These are phyloP conservation scores for Eptesicus fuscus DNA, from an alignment of 2,113 vertebrate species.

Conservation along the genomic window DNA sequence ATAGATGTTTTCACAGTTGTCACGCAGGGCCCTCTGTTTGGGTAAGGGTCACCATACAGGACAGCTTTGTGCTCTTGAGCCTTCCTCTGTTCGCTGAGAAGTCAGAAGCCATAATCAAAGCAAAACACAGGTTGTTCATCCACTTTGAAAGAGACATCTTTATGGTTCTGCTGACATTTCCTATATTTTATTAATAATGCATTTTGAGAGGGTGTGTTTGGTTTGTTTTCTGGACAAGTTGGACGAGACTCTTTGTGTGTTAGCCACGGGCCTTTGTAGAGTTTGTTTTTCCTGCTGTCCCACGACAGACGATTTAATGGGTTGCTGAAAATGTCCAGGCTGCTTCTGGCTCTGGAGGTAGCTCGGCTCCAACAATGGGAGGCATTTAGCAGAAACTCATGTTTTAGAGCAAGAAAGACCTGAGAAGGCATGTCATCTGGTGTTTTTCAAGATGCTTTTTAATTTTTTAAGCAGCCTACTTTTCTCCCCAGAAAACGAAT, in stretches of 20 bases:
- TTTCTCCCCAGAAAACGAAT: neutral
- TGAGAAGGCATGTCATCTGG: constrained; percentile 38
- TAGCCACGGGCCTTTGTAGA: neutral
- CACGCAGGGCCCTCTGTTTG: constrained; percentile 37
- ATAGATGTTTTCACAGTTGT: constrained; percentile 77
- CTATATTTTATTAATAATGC: neutral
- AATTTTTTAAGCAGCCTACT: constrained; percentile 39
- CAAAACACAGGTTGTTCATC: neutral
- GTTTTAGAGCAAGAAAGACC: constrained; percentile 12
- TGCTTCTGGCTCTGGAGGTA: constrained; percentile 12
- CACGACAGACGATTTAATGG: constrained; percentile 39
- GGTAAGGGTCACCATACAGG: neutral
- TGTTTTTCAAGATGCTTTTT: constrained; percentile 58
- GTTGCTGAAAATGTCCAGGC: constrained; percentile 55
- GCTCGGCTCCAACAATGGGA: neutral
- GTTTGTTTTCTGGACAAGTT: constrained; percentile 11
- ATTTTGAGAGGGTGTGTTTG: neutral
- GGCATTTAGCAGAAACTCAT: neutral
- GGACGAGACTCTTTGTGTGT: constrained; percentile 1
- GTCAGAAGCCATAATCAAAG: neutral
- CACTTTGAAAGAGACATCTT: neutral
- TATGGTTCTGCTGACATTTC: neutral
- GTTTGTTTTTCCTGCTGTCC: constrained; percentile 48
- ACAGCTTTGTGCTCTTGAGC: neutral
- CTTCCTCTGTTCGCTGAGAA: neutral